These are phyloP conservation scores for Papilio glaucus DNA, from an alignment of 1,140 invertebrate species.

Conservation along the genomic window DNA sequence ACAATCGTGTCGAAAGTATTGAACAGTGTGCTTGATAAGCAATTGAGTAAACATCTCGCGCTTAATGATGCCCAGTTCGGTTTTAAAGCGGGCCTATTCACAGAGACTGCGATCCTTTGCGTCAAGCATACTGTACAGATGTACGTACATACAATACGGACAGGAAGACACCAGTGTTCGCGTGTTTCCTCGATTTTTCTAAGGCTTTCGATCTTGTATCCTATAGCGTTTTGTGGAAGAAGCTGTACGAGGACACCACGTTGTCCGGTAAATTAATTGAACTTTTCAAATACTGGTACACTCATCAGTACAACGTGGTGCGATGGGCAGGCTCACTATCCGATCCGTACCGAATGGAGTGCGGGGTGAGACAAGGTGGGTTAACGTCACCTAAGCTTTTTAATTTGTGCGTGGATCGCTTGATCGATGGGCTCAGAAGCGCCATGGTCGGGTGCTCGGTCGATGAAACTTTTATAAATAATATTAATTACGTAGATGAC, in stretches of 20 bases:
- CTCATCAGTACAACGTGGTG: conserved; percentile 34
- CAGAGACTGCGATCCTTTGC: too few species aligned
- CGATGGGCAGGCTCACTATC: conserved; percentile 32
- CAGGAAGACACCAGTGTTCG: conserved; percentile 41
- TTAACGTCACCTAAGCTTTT: conserved; percentile 36
- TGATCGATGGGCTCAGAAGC: too few species aligned
- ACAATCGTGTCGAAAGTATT: conserved; percentile 43
- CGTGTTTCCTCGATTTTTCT: conserved; percentile 38
- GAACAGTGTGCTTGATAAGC: too few species aligned
- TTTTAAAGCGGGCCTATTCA: conserved; percentile 36
- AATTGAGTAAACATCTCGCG: conserved; percentile 26
- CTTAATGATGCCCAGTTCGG: conserved; percentile 44
- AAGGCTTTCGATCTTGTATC: conserved; percentile 41
- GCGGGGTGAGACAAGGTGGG: conserved; percentile 42
- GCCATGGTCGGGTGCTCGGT: too few species aligned
- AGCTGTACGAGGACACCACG: conserved; percentile 6
- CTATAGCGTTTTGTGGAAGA: conserved; percentile 39
- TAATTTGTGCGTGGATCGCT: conserved; percentile 35
- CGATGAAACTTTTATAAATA: conserved; percentile 30
- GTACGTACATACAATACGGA: conserved; percentile 41
- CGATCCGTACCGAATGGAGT: conserved; percentile 35
- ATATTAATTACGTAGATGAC: conserved; percentile 41
- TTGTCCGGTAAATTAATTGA: conserved; percentile 26
- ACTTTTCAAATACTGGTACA: conserved; percentile 39
- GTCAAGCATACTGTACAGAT: conserved; percentile 43